Percentiles rank a stretch among this genome's conserved stretches.
Evolutionary conservation across 2,888 invertebrate species (phyloP).

Genomic region (Plemyria rubiginata): DNA sequence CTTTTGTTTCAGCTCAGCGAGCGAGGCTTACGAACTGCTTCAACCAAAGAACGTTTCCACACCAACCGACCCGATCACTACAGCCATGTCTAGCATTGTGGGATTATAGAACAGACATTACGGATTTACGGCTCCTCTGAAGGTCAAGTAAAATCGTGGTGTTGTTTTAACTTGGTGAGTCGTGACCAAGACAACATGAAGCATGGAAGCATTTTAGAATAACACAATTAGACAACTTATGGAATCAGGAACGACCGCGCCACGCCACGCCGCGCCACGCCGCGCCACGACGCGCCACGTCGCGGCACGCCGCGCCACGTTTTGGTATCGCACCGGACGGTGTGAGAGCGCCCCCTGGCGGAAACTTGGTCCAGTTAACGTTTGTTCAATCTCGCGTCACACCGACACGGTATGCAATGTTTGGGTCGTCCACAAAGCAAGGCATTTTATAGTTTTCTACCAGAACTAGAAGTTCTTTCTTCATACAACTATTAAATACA

Average conservation of each 20-base stretch:
- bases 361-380: slow-evolving; percentile 29
- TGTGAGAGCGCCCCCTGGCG: neutral
- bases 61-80: neutral
- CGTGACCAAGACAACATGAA: too few relatives aligned
- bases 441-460: neutral
- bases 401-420: slow-evolving; percentile 15
- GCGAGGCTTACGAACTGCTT: neutral
- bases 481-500: too few relatives aligned
- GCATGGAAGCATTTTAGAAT: neutral
- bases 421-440: slow-evolving; percentile 13
- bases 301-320: neutral
- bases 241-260: too few relatives aligned
- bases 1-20: neutral
- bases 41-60: neutral
- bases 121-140: too few relatives aligned
- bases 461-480: neutral
- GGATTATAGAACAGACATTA: too few relatives aligned
- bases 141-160: too few relatives aligned
- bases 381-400: slow-evolving; percentile 16
- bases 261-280: too few relatives aligned
- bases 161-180: too few relatives aligned
- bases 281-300: too few relatives aligned
- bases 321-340: slow-evolving; percentile 2
- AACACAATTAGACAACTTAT: too few relatives aligned
- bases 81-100: too few relatives aligned